phyloP scores from a whole-genome alignment of 2,797 vertebrate genomes.

The Bradypodion pumilum region DNA sequence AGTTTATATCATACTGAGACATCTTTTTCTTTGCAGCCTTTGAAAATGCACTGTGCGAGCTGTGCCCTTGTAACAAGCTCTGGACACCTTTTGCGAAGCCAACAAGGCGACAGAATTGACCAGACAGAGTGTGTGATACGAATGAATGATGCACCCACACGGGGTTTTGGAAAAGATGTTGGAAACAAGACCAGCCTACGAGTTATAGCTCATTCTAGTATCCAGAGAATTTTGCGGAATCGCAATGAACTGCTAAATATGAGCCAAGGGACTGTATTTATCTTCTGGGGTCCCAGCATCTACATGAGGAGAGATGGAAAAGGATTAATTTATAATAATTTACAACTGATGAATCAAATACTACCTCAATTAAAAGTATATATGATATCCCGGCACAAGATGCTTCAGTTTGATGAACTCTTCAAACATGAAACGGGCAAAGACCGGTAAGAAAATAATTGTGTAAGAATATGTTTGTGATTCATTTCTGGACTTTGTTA shows the following conservation, averaged over 20 bases:
- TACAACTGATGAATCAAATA: conserved; percentile 94
- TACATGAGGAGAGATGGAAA: conserved; percentile 96
- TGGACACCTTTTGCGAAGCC: conserved; percentile 88
- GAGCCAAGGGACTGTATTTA: conserved; percentile 92
- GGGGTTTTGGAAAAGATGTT: conserved; percentile 84
- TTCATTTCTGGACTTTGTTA: conserved; percentile 1
- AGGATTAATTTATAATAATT: conserved; percentile 94
- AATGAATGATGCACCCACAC: conserved; percentile 94
- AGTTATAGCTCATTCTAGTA: conserved; percentile 96
- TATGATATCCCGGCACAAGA: conserved; percentile 96
- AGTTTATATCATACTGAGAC: conserved; percentile 21
- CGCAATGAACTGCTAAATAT: conserved; percentile 92
- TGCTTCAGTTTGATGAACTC: conserved; percentile 95
- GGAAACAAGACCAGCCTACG: conserved; percentile 91
- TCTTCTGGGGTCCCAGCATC: conserved; percentile 98
- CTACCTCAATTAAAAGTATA: conserved; percentile 91
- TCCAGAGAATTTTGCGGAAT: conserved; percentile 90
- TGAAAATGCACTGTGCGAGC: conserved; percentile 91
- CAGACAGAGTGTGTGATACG: conserved; percentile 92
- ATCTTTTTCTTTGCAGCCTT: conserved; percentile 77
- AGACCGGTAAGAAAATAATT: conserved; percentile 84
- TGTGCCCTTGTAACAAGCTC: conserved; percentile 96
- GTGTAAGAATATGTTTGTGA: background rate
- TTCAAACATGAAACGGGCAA: conserved; percentile 97
- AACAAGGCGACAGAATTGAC: conserved; percentile 87